Evolutionary conservation across 2,888 invertebrate genomes (phyloP), one percentile per base, ranked within the genome.

Genomic region (Pristionchus maxplancki): DNA sequence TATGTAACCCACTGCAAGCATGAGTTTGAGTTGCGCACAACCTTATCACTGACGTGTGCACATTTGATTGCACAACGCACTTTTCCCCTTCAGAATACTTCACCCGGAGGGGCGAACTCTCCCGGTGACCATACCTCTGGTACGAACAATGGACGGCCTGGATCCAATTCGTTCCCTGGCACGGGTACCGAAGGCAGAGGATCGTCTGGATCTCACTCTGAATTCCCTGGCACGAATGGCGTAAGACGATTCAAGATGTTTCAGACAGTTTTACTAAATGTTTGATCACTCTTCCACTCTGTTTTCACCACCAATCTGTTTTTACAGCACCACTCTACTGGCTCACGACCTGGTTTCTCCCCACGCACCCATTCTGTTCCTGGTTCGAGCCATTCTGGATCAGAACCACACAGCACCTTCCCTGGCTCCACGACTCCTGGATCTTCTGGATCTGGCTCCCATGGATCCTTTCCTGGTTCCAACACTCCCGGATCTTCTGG

Each of bases 211-310:
- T 78, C 44, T 24, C n/a, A 48, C 48, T 44, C 44, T n/a, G 44
- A 78, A 13, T 78, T 44, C 34, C 78, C 78, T 78, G 44, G 78
- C 78, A 48, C 48, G 48, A 48, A 78, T 78, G n/a, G 78, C 34
- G 44, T 71, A 24, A 37, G 37, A 71, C 5, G 11, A 20, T 71
- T 71, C 24, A 71, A 67, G 11, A 1, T 11, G 50, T 28, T 37
- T 17, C 74, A 17, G 74, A 37, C 17, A 20, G 50, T 13, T 20
- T 50, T 50, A 50, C 17, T 37, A 34, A 37, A 13, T 74, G 58
- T 58, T 58, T n/a, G 58, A 58, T 58, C 58, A 58, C 58, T 20
- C 50, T 50, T 67, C 8, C n/a, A n/a, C n/a, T n/a, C 28, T 64
- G n/a, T 28, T 31, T n/a, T 37, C 71, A 37, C 71, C 37, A 37